Base-by-base conservation (phyloP, 2,113 vertebrate species). In the Rhodinocichla rosea region DNA sequence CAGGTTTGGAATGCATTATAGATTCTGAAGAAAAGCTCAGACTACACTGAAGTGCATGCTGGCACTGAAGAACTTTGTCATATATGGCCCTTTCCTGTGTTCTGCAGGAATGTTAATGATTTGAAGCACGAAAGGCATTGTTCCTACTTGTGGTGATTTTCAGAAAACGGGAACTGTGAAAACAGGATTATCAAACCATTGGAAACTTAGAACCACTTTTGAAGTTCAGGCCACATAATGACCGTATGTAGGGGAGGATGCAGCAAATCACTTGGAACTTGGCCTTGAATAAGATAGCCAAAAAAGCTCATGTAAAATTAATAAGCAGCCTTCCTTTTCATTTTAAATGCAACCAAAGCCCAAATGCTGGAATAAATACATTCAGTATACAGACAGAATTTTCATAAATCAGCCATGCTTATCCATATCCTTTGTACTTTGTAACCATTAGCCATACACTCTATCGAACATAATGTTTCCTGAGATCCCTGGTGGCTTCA, bases 341-440 rank as follows among this genome's bases (percentile, higher is more conserved):
- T 95, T 96, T 90, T 91, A 90, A 88, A 82, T 52, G 80, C 68
- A 93, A 84, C 62, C 44, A 87, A 95, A 97, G 92, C 65, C 63
- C 64, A 94, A 94, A 82, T 33, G 49, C 78, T 70, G 88, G 71
- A 95, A 78, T 89, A 90, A 92, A 92, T 77, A 74, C 70, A 83
- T 93, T 95, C n/a, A 1, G 47, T 90, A 63, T 67, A 90, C 56
- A 88, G 65, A 83, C 69, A 78, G 92, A 94, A 94, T 80, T 95
- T 96, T 94, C 69, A 95, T 89, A 92, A 92, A 93, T 95, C 83
- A 95, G 40, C 63, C 81, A 77, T 90, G 85, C 69, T 87, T 89
- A 89, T 87, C 75, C 79, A 57, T 67, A 44, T 79, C 40, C 64
- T 74, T 83, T 87, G 92, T 94, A 85, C 73, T 62, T 76, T 60